These are phyloP conservation scores for Ecliptopera silaceata DNA, from an alignment of 2,888 invertebrate genomes.

Conservation along the genomic window DNA sequence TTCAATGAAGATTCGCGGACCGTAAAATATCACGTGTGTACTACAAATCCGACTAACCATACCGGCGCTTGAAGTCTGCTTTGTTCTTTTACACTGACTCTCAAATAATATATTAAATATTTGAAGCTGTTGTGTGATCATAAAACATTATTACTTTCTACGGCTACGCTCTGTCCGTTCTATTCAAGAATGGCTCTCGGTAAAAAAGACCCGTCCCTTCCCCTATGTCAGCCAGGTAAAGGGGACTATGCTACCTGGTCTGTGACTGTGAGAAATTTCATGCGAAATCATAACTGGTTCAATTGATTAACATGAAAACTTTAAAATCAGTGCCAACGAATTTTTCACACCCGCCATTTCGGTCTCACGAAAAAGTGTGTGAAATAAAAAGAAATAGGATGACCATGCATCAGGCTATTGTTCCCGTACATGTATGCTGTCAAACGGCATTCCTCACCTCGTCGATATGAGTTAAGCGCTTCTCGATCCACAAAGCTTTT, in stretches of 20 bases:
- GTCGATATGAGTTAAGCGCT: constrained; percentile 78
- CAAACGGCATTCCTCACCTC: constrained; percentile 80
- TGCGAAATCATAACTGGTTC: constrained; percentile 47
- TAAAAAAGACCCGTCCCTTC: constrained; percentile 68
- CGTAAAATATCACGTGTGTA: constrained; percentile 61
- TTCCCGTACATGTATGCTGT: constrained; percentile 81
- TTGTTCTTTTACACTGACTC: constrained; percentile 4
- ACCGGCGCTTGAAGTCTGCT: constrained; percentile 14
- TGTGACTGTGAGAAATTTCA: constrained; percentile 65
- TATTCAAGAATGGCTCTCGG: constrained; percentile 68
- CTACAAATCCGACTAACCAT: constrained; percentile 37
- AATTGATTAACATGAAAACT: constrained; percentile 41
- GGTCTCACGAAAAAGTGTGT: constrained; percentile 60
- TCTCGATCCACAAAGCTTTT: constrained; percentile 76
- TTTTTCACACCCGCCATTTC: constrained; percentile 44
- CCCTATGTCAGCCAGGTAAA: constrained; percentile 70
- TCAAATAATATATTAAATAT: constrained; percentile 12
- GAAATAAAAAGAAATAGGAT: constrained; percentile 71
- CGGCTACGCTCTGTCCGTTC: constrained; percentile 56
- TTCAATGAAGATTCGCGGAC: constrained; percentile 59
- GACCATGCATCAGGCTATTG: constrained; percentile 80
- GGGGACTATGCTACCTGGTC: constrained; percentile 71
- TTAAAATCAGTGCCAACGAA: constrained; percentile 31
- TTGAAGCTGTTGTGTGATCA: constrained; percentile 19
- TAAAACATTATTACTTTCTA: constrained; percentile 42